Evolutionary conservation across 2,888 invertebrate genomes (phyloP), one percentile per base, ranked within the genome.

Genomic region (Clusia tigrina): DNA sequence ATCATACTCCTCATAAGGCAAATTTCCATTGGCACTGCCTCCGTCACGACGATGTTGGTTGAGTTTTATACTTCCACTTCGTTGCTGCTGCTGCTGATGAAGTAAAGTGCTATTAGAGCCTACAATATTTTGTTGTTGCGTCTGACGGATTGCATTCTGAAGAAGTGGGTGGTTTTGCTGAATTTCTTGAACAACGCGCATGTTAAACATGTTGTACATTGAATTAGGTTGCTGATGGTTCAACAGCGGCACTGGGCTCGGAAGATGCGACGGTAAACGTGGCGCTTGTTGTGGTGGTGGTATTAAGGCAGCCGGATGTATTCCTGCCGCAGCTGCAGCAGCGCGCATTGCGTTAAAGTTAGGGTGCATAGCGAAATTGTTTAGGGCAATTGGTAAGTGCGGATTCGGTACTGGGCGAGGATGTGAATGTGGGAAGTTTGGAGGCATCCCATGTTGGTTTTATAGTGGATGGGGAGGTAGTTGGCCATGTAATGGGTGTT

Each of bases 1-100:
- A 76, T 95, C 94, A 66, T 85, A 85, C 51, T 86, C 86, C 42
- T 84, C 85, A n/a, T 73, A 70, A 1, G 81, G 71, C 20, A 80
- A 74, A 63, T 82, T 81, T 57, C 83, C 81, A 71, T 85, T 85
- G 68, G 74, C 78, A 67, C 62, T 73, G 71, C 58, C 76, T 74
- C 52, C 76, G 61, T 70, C 73, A 81, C 71, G 85, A 83, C 60
- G 73, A 17, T 77, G 76, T 55, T 71, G 73, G 1, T 67, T 66
- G 17, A 73, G 70, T 63, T 63, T 38, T n/a, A 63, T 62, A 58
- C 54, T 17, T 2, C 24, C 46, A n/a, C 5, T 17, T 26, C 74
- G 70, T 37, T 72, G 72, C 26, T 74, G 74, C 38, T 74, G 77
- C 69, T 73, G 73, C n/a, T n/a, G n/a, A n/a, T n/a, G n/a, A n/a